phyloP scores from a whole-genome alignment of 1,140 invertebrate genomes.

The Hypothenemus hampei region DNA sequence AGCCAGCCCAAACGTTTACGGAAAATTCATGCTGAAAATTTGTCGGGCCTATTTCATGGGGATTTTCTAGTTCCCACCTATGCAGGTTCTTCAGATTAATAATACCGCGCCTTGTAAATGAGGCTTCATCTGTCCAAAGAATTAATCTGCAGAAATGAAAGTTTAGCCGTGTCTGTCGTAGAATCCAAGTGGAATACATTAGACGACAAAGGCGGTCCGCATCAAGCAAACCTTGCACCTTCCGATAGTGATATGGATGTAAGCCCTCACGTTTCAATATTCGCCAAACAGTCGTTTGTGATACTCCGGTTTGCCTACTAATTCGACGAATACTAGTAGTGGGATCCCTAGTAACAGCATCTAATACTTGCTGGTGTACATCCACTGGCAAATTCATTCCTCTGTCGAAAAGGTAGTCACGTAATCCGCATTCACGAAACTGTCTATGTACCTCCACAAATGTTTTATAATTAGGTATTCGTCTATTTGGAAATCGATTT shows the following conservation, averaged over 20 bases:
- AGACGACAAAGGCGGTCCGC: not conserved
- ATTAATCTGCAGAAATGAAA: conserved; percentile 6
- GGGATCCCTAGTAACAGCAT: no score
- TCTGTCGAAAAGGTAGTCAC: no score
- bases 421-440: no score
- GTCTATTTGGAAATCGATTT: no score
- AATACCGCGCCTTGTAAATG: conserved; percentile 10
- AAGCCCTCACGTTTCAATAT: conserved; percentile 6
- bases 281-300: conserved; percentile 4
- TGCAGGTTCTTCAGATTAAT: conserved; percentile 14
- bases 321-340: no score
- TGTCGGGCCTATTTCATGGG: not conserved
- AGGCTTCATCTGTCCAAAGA: conserved; percentile 9
- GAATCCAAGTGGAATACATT: conserved; percentile 5
- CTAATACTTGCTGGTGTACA: no score
- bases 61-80: conserved; percentile 8
- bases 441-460: no score
- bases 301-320: no score
- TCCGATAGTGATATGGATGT: conserved; percentile 9
- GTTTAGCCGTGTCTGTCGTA: conserved; percentile 5
- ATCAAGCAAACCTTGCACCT: conserved; percentile 8
- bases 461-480: no score
- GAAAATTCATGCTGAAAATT: conserved; percentile 4
- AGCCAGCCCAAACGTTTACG: conserved; percentile 4
- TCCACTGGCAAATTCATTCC: no score